phyloP scores from a whole-genome alignment of 2,888 invertebrate species.

The Baronia brevicornis region DNA sequence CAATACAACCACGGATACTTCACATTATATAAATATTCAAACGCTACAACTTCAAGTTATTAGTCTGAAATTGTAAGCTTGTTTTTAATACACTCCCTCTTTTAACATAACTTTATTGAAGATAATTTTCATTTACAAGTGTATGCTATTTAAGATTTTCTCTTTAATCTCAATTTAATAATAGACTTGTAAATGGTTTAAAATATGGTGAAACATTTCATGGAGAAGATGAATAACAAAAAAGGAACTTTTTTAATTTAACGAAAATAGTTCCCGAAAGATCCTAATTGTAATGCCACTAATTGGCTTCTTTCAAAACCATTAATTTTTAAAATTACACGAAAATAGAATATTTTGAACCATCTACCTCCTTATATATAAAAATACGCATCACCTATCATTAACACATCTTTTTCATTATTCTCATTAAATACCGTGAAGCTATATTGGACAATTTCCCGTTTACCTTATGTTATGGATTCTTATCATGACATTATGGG shows the following conservation, averaged over 20 bases:
- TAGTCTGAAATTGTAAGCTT: background rate
- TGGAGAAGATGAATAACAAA: background rate
- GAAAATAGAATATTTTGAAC: conserved; percentile 15
- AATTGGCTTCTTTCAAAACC: conserved; percentile 5
- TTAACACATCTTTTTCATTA: background rate
- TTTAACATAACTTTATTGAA: too few species aligned
- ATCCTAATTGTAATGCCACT: background rate
- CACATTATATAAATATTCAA: background rate
- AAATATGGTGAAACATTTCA: too few species aligned
- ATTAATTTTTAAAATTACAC: conserved; percentile 11
- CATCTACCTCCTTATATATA: conserved; percentile 16
- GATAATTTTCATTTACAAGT: too few species aligned
- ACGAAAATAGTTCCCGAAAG: conserved; percentile 10
- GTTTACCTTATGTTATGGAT: too few species aligned
- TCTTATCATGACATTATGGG: too few species aligned
- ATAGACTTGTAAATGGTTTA: too few species aligned
- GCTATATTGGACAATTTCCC: background rate
- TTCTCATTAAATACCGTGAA: background rate
- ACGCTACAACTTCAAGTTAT: background rate
- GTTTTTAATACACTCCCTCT: background rate
- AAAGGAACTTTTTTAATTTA: background rate
- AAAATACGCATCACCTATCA: conserved; percentile 18
- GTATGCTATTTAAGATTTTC: too few species aligned
- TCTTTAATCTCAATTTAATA: too few species aligned
- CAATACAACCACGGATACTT: background rate